These are phyloP conservation scores for Bos javanicus DNA, from an alignment of 2,113 vertebrate species.

Conservation along the genomic window DNA sequence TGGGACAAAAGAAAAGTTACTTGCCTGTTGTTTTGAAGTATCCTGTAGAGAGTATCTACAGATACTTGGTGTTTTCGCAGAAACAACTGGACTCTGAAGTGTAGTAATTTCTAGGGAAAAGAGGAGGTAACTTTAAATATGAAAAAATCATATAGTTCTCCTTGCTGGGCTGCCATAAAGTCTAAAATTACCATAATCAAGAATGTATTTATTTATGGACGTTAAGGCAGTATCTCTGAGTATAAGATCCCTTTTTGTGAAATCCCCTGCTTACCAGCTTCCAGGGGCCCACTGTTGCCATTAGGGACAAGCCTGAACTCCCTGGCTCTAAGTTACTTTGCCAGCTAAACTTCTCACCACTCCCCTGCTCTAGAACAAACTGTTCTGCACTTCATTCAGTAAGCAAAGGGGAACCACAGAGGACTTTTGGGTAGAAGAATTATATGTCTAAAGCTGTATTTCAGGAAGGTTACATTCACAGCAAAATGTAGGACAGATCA, in stretches of 20 bases:
- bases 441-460: background rate
- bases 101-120: background rate
- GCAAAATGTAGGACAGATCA: background rate
- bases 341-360: background rate
- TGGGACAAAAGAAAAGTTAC: background rate
- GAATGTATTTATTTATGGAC: background rate
- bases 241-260: background rate
- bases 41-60: background rate
- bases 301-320: background rate
- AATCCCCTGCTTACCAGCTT: background rate
- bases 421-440: background rate
- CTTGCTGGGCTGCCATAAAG: background rate
- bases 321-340: background rate
- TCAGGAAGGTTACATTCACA: background rate
- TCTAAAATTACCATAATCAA: background rate
- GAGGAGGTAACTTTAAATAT: conserved; percentile 2
- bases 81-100: background rate
- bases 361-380: background rate
- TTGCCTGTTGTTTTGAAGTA: background rate
- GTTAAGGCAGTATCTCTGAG: background rate
- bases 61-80: background rate
- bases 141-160: background rate
- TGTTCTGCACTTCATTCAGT: background rate
- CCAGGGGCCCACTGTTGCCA: background rate
- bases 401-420: background rate